phyloP scores from a whole-genome alignment of 2,888 invertebrate genomes.

The Tiliacea citrago region DNA sequence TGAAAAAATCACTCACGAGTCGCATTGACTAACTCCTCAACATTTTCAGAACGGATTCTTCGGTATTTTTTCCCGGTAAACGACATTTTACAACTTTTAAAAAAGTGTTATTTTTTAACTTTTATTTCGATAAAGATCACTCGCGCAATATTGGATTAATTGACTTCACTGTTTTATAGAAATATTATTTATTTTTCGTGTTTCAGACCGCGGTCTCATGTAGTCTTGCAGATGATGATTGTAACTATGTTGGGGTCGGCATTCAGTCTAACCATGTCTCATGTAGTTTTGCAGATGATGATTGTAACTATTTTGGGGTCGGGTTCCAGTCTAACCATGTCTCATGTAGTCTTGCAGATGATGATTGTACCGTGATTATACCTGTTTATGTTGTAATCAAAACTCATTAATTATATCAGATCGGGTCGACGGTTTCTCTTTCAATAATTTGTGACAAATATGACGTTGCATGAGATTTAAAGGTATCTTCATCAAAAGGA shows the following conservation, averaged over 20 bases:
- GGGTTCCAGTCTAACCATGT: too few relatives aligned
- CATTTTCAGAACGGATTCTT: conserved; percentile 77
- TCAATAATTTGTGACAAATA: conserved; percentile 21
- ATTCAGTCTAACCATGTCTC: too few relatives aligned
- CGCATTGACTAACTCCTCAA: conserved; percentile 75
- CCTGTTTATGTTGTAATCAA: background rate
- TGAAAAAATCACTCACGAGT: conserved; percentile 77
- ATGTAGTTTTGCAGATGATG: too few relatives aligned
- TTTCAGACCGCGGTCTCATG: too few relatives aligned
- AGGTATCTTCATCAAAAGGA: conserved; percentile 11
- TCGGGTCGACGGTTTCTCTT: background rate
- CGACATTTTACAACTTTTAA: conserved; percentile 72
- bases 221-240: too few relatives aligned
- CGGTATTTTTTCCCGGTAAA: conserved; percentile 81
- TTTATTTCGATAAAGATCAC: conserved; percentile 9
- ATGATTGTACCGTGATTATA: background rate
- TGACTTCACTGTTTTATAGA: background rate
- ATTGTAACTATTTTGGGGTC: too few relatives aligned
- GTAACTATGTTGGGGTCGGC: too few relatives aligned
- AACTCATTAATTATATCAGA: background rate
- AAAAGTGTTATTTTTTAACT: conserved; percentile 14
- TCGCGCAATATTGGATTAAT: conserved; percentile 31
- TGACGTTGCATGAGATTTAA: conserved; percentile 26
- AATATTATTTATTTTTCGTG: background rate
- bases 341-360: too few relatives aligned